phyloP scores from a whole-genome alignment of 2,113 vertebrate genomes.

The Cairina moschata region DNA sequence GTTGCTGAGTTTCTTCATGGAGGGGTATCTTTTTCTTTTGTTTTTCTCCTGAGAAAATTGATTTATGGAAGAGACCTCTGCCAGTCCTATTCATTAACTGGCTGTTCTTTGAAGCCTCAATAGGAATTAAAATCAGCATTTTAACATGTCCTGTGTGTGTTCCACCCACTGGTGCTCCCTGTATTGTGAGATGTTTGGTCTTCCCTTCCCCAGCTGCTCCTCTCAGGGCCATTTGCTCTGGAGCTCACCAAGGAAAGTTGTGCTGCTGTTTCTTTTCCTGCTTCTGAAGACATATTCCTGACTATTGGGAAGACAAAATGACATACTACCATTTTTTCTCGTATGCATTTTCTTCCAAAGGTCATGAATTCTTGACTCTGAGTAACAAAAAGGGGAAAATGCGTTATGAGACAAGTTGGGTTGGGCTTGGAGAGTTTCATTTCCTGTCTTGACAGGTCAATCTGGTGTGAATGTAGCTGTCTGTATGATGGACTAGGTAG shows the following conservation, averaged over 20 bases:
- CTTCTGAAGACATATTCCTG: not conserved
- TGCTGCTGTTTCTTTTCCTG: not conserved
- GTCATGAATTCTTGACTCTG: not conserved
- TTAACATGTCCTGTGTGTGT: not conserved
- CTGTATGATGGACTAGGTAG: not conserved
- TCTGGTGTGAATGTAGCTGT: not conserved
- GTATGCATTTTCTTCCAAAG: not conserved
- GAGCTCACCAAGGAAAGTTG: not conserved
- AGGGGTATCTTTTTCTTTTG: not conserved
- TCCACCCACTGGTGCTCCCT: not conserved
- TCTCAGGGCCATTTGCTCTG: not conserved
- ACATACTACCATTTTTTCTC: not conserved
- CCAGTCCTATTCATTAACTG: not conserved
- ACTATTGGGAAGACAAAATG: not conserved
- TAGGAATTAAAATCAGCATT: not conserved
- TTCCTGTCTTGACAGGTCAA: not conserved
- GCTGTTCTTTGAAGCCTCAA: not conserved
- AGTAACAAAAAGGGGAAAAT: not conserved
- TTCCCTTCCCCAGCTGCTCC: not conserved
- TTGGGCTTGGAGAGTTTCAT: not conserved
- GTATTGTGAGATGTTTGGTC: not conserved
- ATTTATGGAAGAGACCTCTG: constrained; percentile 15
- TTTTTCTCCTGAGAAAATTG: not conserved
- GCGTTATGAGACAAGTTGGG: not conserved
- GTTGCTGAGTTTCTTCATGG: not conserved